These are phyloP conservation scores for Harpagus bidentatus DNA, from an alignment of 2,113 vertebrate species.

Conservation along the genomic window DNA sequence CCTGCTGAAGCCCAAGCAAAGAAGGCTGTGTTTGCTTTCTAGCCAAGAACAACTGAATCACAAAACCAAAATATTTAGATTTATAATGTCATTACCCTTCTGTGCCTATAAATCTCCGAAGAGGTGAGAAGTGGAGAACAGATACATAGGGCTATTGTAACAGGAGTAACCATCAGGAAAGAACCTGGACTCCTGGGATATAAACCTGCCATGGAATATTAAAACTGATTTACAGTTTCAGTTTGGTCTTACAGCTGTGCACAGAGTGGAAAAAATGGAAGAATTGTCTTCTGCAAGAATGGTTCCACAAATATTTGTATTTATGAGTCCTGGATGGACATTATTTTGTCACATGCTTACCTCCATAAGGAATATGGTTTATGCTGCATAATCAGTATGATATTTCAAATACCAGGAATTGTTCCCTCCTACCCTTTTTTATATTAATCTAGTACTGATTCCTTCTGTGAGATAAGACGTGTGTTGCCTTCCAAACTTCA, in stretches of 20 bases:
- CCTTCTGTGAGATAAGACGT: background rate
- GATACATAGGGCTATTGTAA: background rate
- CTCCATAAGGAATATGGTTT: background rate
- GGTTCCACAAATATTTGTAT: constrained; percentile 8
- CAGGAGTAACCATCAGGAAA: background rate
- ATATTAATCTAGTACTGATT: background rate
- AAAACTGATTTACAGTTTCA: constrained; percentile 34
- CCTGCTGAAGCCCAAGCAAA: background rate
- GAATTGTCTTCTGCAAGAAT: constrained; percentile 10
- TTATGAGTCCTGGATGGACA: background rate
- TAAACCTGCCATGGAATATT: constrained; percentile 13
- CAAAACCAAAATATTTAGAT: background rate
- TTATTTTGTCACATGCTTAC: constrained; percentile 2
- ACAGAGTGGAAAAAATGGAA: background rate
- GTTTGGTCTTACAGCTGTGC: constrained; percentile 4
- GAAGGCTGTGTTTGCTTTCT: background rate
- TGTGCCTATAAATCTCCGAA: background rate
- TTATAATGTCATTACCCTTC: background rate
- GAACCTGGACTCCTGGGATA: background rate
- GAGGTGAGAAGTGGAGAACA: background rate
- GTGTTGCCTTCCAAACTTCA: background rate
- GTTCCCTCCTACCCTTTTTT: background rate
- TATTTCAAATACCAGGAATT: background rate
- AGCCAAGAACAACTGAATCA: background rate
- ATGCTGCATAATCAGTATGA: background rate